Evolutionary conservation across 2,888 invertebrate species (phyloP).

Genomic region (Clepsis dumicolana): DNA sequence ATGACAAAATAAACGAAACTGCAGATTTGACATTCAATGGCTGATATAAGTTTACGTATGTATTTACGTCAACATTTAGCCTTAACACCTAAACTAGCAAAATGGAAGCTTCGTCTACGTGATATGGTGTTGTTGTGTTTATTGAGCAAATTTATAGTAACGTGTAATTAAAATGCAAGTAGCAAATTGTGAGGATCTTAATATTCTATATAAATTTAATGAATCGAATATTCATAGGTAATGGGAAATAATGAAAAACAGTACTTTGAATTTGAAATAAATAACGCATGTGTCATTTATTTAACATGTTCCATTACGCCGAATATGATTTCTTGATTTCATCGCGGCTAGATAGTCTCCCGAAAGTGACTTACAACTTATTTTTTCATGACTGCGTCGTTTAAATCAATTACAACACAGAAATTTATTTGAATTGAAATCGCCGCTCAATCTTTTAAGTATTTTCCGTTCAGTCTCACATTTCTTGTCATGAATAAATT

Average conservation of each 20-base stretch:
- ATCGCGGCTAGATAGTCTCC: not conserved
- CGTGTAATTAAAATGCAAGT: slow-evolving; percentile 24
- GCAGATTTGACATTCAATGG: slow-evolving; percentile 21
- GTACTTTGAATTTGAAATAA: not conserved
- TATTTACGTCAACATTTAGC: slow-evolving; percentile 23
- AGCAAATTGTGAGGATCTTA: slow-evolving; percentile 18
- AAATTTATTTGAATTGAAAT: slow-evolving; percentile 17
- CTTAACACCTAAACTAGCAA: slow-evolving; percentile 56
- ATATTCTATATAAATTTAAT: slow-evolving; percentile 2
- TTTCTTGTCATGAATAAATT: slow-evolving; percentile 36
- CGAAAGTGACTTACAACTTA: too few relatives aligned
- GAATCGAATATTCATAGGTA: not conserved
- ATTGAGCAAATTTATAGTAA: slow-evolving; percentile 62
- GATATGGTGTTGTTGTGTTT: slow-evolving; percentile 64
- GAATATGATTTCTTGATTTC: too few relatives aligned
- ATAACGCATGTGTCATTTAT: not conserved
- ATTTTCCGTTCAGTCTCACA: slow-evolving; percentile 38
- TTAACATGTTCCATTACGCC: not conserved
- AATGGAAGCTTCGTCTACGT: slow-evolving; percentile 63
- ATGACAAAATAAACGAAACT: slow-evolving; percentile 12
- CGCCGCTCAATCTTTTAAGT: slow-evolving; percentile 1
- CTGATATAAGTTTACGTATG: slow-evolving; percentile 16
- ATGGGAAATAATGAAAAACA: not conserved
- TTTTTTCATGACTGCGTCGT: not conserved
- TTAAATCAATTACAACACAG: slow-evolving; percentile 16